Conservation (phyloP, 2,113 vertebrate genomes). For the Mormoops blainvillei region DNA sequence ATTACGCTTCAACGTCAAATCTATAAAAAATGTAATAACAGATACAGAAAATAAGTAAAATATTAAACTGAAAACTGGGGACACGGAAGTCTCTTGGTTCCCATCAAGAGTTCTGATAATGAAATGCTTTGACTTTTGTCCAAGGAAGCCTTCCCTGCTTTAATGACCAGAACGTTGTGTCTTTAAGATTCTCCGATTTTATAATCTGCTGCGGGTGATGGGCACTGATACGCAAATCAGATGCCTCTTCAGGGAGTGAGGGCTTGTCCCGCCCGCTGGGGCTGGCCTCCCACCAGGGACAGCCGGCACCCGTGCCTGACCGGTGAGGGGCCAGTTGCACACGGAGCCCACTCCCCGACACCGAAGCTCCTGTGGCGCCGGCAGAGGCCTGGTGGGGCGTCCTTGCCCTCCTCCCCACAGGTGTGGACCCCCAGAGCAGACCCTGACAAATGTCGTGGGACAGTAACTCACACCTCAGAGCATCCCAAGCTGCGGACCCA, state of each 20-base stretch:
- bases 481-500: background rate
- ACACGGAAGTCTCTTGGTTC: background rate
- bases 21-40: background rate
- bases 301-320: background rate
- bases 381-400: background rate
- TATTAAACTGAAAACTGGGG: background rate
- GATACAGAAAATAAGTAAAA: background rate
- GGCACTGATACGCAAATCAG: background rate
- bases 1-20: background rate
- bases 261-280: background rate
- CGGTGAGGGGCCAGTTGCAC: background rate
- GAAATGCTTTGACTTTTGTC: background rate
- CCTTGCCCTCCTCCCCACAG: background rate
- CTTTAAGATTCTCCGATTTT: background rate
- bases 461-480: background rate
- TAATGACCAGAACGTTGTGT: background rate
- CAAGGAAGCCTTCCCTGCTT: background rate
- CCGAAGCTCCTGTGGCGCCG: background rate
- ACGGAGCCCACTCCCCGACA: background rate
- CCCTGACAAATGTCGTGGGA: background rate
- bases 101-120: background rate
- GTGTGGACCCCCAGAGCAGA: background rate
- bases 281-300: background rate
- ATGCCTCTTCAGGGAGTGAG: background rate
- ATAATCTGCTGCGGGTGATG: background rate